These are phyloP conservation scores for Ceratina japonica DNA, from an alignment of 1,140 invertebrate species.

Conservation along the genomic window DNA sequence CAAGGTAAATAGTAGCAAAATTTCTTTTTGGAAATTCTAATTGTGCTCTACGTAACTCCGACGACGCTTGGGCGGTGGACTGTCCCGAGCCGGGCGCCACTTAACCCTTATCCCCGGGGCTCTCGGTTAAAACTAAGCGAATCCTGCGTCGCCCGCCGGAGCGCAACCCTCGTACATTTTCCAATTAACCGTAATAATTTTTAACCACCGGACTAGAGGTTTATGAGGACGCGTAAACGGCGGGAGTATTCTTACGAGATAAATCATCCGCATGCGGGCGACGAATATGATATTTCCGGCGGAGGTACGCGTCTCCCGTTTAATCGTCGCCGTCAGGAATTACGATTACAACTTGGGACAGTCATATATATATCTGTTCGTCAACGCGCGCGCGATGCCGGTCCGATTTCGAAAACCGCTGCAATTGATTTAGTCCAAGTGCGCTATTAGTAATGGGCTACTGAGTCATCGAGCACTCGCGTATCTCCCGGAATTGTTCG, in stretches of 20 bases:
- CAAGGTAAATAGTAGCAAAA: no score
- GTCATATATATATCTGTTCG: no score
- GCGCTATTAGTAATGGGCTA: no score
- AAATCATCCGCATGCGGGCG: constrained; percentile 60
- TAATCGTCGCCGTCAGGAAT: background rate
- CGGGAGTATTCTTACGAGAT: constrained; percentile 42
- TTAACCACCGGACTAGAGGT: background rate
- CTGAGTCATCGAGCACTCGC: no score
- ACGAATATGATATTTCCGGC: constrained; percentile 58
- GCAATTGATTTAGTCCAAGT: no score
- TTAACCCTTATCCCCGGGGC: no score
- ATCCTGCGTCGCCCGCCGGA: no score
- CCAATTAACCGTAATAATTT: constrained; percentile 10
- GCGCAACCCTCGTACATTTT: constrained; percentile 14
- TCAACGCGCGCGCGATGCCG: no score
- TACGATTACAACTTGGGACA: background rate
- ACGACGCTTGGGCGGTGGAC: constrained; percentile 2
- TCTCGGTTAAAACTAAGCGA: no score
- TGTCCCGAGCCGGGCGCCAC: background rate
- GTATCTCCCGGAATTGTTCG: no score
- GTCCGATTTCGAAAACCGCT: background rate
- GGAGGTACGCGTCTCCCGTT: background rate
- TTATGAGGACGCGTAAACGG: background rate
- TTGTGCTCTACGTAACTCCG: no score
- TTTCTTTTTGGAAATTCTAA: no score